These are phyloP conservation scores for Coecobrya sp. DNA, from an alignment of 2,888 invertebrate species.

Conservation along the genomic window DNA sequence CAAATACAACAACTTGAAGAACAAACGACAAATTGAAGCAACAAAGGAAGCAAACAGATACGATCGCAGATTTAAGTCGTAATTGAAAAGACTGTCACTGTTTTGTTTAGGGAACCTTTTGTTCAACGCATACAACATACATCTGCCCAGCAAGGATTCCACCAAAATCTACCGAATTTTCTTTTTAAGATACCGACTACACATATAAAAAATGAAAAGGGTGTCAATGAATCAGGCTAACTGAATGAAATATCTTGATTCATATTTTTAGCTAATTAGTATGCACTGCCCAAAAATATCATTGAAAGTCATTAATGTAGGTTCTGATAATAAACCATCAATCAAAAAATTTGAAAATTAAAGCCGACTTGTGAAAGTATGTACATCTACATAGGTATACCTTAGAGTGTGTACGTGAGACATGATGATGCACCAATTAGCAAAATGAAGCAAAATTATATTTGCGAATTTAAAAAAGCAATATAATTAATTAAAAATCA, in stretches of 20 bases:
- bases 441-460: no score
- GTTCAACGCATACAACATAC: background rate
- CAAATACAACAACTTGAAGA: background rate
- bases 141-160: background rate
- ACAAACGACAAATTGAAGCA: slow-evolving; percentile 49
- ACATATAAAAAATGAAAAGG: background rate
- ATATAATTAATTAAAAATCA: slow-evolving; percentile 40
- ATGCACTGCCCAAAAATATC: no score
- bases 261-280: background rate
- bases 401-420: no score
- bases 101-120: background rate
- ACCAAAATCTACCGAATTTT: slow-evolving; percentile 11
- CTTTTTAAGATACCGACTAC: background rate
- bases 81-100: slow-evolving; percentile 30
- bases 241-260: slow-evolving; percentile 11
- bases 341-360: background rate
- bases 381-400: background rate
- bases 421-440: no score
- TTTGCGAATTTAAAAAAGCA: background rate
- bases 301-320: background rate
- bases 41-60: slow-evolving; percentile 1
- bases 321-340: background rate
- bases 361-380: background rate
- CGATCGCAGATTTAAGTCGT: slow-evolving; percentile 15
- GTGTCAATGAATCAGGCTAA: slow-evolving; percentile 58